These are phyloP conservation scores for Drosophila multiciliata DNA, from an alignment of 2,888 invertebrate species.

Conservation along the genomic window DNA sequence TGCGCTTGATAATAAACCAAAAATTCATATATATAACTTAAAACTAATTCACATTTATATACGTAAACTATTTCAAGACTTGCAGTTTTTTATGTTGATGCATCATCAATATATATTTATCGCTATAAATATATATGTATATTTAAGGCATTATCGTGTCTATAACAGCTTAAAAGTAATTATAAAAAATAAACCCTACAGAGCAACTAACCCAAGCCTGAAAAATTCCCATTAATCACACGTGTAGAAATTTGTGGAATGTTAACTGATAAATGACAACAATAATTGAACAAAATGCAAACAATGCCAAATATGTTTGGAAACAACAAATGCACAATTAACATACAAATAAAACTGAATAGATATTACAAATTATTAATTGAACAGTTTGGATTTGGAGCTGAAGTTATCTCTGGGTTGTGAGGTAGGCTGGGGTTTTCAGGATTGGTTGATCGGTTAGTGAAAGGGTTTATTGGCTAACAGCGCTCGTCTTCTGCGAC, in stretches of 20 bases:
- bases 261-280: conserved; percentile 69
- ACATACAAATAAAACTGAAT: conserved; percentile 11
- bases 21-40: conserved; percentile 48
- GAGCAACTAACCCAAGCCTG: conserved; percentile 1
- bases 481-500: conserved; percentile 75
- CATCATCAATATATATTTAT: conserved; percentile 9
- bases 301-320: not conserved
- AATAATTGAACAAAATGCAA: conserved; percentile 15
- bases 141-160: conserved; percentile 39
- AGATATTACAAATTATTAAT: conserved; percentile 5
- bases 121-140: conserved; percentile 29
- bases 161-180: conserved; percentile 18
- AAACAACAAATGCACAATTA: conserved; percentile 25
- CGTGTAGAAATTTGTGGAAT: conserved; percentile 55
- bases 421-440: conserved; percentile 5
- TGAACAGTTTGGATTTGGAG: conserved; percentile 30
- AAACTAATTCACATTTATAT: conserved; percentile 50
- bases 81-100: conserved; percentile 22
- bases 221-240: not conserved
- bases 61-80: conserved; percentile 38
- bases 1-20: conserved; percentile 53
- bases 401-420: conserved; percentile 11
- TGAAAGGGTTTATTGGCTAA: conserved; percentile 60
- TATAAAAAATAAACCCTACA: conserved; percentile 1
- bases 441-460: conserved; percentile 28